Evolutionary conservation across 2,888 invertebrate species (phyloP), one percentile per base, ranked within the genome.

Genomic region (Thyatira batis): DNA sequence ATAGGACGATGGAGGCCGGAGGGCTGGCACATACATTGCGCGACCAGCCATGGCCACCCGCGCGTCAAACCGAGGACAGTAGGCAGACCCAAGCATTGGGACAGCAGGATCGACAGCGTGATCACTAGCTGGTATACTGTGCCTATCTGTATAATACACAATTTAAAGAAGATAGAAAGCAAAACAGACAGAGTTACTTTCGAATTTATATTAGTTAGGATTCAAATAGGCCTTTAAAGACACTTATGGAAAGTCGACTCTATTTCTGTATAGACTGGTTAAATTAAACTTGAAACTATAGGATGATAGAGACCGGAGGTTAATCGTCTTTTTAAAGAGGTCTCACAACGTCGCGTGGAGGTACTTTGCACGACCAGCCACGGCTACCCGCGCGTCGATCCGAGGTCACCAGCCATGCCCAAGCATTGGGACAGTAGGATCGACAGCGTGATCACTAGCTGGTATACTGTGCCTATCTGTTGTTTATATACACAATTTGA

Each of bases 41-140:
- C 94, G n/a, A 98, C 87, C 2, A 97, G 90, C 67, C 94, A 90
- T 0, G 97, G 97, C 97, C 98, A 97, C 11, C 93, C 87, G 0
- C 85, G 71, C 0, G 77, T 89, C 0, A 95, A 95, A 20, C 98
- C 97, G 85, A 98, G 86, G 92, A 90, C 8, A 93, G 90, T 55
- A 97, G 82, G 0, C n/a, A n/a, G n/a, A n/a, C 98, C 97, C 43
- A 98, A 89, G 5, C 96, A 92, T 89, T 97, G 95, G 0, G 96
- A 94, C 0, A 97, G 87, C 45, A 98, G 89, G 56, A 98, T 97
- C 0, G 97, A 96, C 50, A 97, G 95, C 0, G 97, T 97, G 58
- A 98, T 96, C 50, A 97, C 95, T 11, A 98, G 86, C 76, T 98
- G 98, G 83, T 97, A 97, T 0, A 97, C 95, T 6, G 96, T 96